Conservation (phyloP, 92 coral and sea anemone species). For the Phenganax marumi region DNA sequence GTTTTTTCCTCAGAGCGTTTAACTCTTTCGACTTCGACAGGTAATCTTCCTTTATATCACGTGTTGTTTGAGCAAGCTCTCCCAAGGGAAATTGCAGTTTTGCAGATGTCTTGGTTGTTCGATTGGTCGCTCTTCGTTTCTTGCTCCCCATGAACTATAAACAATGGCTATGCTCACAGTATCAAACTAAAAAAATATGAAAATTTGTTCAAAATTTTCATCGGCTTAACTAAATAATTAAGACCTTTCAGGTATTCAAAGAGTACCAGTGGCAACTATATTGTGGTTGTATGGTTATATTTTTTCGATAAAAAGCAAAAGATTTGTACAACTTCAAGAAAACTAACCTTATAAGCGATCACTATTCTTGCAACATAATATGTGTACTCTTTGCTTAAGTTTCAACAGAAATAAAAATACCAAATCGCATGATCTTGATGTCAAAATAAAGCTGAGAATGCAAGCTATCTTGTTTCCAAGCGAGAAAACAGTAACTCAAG, state of each 20-base stretch:
- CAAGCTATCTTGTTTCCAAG: not conserved
- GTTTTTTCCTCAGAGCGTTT: not conserved
- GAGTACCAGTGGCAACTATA: not conserved
- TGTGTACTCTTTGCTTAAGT: not conserved
- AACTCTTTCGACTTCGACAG: not conserved
- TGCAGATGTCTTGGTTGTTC: not conserved
- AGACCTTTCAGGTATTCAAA: not conserved
- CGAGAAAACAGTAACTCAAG: not conserved
- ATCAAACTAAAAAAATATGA: not conserved
- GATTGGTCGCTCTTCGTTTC: not conserved
- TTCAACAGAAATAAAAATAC: not conserved
- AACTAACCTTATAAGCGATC: not conserved
- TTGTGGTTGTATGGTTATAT: constrained; percentile 48
- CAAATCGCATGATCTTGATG: not conserved
- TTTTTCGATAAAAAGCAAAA: constrained; percentile 2
- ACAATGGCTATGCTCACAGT: too few species aligned
- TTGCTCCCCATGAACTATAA: not conserved
- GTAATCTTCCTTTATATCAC: not conserved
- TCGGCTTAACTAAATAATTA: not conserved
- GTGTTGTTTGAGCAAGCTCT: not conserved
- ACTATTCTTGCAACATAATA: not conserved
- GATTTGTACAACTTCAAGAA: not conserved
- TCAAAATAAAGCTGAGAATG: not conserved
- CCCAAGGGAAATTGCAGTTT: not conserved
- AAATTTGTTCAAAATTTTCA: constrained; percentile 47